These are phyloP conservation scores for Iphiclides podalirius DNA, from an alignment of 2,888 invertebrate genomes.

Conservation along the genomic window DNA sequence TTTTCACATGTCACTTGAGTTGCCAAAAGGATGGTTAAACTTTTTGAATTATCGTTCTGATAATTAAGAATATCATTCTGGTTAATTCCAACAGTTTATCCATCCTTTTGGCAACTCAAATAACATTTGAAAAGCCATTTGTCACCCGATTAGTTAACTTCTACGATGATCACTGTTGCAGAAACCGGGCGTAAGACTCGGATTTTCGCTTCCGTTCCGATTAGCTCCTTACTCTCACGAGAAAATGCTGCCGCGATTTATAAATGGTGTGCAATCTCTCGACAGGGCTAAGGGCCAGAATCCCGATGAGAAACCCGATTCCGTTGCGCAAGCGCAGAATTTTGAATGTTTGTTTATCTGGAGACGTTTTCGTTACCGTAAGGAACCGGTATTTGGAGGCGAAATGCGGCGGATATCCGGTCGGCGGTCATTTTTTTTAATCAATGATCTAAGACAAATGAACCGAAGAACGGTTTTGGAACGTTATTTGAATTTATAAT, in stretches of 20 bases:
- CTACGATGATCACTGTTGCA: too few species aligned
- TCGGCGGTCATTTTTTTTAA: slow-evolving; percentile 6
- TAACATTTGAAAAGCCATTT: too few species aligned
- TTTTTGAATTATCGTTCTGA: too few species aligned
- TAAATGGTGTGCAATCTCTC: slow-evolving; percentile 10
- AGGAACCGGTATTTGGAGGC: slow-evolving; percentile 11
- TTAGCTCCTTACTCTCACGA: slow-evolving; percentile 15
- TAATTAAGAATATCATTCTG: too few species aligned
- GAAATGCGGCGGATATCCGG: slow-evolving; percentile 19
- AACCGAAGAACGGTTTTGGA: neutral
- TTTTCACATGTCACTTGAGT: too few species aligned
- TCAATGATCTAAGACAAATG: neutral
- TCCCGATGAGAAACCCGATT: too few species aligned
- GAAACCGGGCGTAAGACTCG: too few species aligned
- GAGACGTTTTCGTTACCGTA: slow-evolving; percentile 9
- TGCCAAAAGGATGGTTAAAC: too few species aligned
- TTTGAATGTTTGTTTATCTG: slow-evolving; percentile 11
- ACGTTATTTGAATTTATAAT: neutral
- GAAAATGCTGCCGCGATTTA: slow-evolving; percentile 7
- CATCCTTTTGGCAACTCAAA: too few species aligned
- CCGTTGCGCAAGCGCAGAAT: slow-evolving; percentile 12
- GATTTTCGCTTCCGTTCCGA: slow-evolving; percentile 7
- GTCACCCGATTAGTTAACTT: too few species aligned
- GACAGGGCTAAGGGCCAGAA: slow-evolving; percentile 19
- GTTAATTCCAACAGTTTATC: too few species aligned